Base-by-base conservation (phyloP, 2,888 invertebrate genomes). In the Cremastinae sp. region DNA sequence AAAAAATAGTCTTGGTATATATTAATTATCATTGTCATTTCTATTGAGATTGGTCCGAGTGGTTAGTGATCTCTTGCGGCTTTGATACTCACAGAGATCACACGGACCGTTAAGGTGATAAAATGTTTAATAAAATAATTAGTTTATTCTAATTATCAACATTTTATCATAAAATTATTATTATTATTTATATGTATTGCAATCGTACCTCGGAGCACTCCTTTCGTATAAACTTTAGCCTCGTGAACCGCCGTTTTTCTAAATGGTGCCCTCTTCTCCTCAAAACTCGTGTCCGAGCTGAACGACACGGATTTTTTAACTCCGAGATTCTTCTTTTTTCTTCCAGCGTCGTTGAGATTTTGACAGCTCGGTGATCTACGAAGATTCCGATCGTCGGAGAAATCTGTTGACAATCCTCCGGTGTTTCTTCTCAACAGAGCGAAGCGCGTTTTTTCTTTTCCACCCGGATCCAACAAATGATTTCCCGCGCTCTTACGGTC, bases 241-340 rank as follows among this genome's bases (percentile, higher is more conserved):
- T 89, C 89, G 86, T 89, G 89, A 18, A 88, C 82, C 18, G 87
- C 83, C 56, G 79, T 85, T 73, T 81, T 84, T 41, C 71, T 79
- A 8, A 82, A 80, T 12, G 81, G 78, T 3, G 84, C 80, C 71
- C 83, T 78, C 45, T 81, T 86, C 65, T 84, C 84, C 58, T 85
- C 83, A 64, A 89, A 88, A 61, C 86, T 87, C 65, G 89, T 88
- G 71, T 88, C 88, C 20, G 85, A 84, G 74, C 89, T 88, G 80
- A 89, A 89, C 1, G 89, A 89, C 2, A 89, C 89, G 5, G 87
- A 87, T 72, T 89, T 89, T 70, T 88, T 88, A 9, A 85, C 84
- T 1, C 80, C 78, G 8, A 45, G 20, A 14, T 51, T 51, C 14
- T 56, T 69, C 20, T 79, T 81, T 51, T 80, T 82, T 45, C 79